phyloP scores from a whole-genome alignment of 2,797 vertebrate species.

The Clamator glandarius region DNA sequence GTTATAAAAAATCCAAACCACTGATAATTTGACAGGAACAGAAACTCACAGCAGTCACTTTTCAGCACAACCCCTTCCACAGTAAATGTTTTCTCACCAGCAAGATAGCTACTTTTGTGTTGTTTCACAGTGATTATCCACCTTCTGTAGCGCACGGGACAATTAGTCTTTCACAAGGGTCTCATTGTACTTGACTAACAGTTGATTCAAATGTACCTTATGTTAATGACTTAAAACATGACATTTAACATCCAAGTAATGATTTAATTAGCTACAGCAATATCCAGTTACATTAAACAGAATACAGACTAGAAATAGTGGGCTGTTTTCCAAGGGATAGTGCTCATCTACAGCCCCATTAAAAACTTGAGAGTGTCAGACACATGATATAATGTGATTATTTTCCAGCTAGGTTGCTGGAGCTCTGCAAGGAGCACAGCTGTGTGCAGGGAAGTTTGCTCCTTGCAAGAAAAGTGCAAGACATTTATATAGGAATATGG shows the following conservation, averaged over 20 bases:
- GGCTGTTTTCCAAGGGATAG: neutral
- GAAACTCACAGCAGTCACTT: neutral
- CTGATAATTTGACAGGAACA: neutral
- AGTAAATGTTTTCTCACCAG: neutral
- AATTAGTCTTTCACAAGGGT: neutral
- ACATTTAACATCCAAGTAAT: no score
- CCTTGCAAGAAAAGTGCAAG: neutral
- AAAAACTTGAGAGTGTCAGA: neutral
- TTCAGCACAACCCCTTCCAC: neutral
- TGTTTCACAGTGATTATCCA: neutral
- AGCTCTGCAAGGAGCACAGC: neutral
- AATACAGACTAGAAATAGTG: neutral
- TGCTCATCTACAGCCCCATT: neutral
- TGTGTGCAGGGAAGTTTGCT: rapidly evolving
- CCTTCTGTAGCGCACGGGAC: neutral
- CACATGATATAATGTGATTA: neutral
- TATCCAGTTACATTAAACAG: neutral
- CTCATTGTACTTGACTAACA: neutral
- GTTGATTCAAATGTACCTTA: neutral
- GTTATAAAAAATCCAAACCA: neutral
- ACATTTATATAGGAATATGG: neutral
- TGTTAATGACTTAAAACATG: neutral
- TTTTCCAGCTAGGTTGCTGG: neutral
- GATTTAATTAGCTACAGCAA: neutral
- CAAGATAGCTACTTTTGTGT: neutral